Base-by-base conservation (phyloP, 2,888 invertebrate genomes). In the Chaetoderma sp. region DNA sequence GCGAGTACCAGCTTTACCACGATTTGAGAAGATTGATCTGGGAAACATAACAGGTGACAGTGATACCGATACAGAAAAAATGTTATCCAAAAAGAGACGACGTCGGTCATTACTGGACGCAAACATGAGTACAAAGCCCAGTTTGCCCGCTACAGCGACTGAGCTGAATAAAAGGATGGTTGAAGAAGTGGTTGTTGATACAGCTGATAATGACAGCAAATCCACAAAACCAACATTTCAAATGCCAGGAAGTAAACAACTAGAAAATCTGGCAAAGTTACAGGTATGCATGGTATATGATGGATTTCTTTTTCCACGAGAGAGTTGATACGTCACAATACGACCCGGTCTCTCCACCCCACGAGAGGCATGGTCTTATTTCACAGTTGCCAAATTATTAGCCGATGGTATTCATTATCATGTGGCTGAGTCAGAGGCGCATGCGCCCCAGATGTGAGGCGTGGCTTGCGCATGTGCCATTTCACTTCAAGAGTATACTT, bases 81-180 rank as follows among this genome's bases (percentile, higher is more conserved):
- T 68, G n/a, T 64, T 58, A 39, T 63, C 63, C 2, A 45, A 57
- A n/a, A 68, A 64, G 42, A n/a, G n/a, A n/a, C 56, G 74, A 25
- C 60, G 78, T 8, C 63, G 71, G 16, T 78, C 78, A 2, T 58
- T 79, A 28, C 63, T 75, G 49, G 77, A 76, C 16, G 49, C 78
- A 1, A 78, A 74, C 44, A 72, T 76, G 6, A 80, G 78, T 52
- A 73, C 65, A n/a, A 76, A 74, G 47, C 78, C 78, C 27, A 74
- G 76, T 52, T 63, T 79, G 4, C 47, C 69, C n/a, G n/a, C n/a
- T n/a, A n/a, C n/a, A n/a, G n/a, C n/a, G n/a, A n/a, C n/a, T n/a
- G n/a, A n/a, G n/a, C n/a, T n/a, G n/a, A n/a, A n/a, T n/a, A n/a
- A n/a, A n/a, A n/a, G n/a, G n/a, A n/a, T n/a, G n/a, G n/a, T n/a